A percentile compares a stretch with the other conserved stretches of the same genome.
These are phyloP conservation scores for Rotaria magnacalcarata DNA, from an alignment of 2,888 invertebrate genomes.

Conservation along the genomic window DNA sequence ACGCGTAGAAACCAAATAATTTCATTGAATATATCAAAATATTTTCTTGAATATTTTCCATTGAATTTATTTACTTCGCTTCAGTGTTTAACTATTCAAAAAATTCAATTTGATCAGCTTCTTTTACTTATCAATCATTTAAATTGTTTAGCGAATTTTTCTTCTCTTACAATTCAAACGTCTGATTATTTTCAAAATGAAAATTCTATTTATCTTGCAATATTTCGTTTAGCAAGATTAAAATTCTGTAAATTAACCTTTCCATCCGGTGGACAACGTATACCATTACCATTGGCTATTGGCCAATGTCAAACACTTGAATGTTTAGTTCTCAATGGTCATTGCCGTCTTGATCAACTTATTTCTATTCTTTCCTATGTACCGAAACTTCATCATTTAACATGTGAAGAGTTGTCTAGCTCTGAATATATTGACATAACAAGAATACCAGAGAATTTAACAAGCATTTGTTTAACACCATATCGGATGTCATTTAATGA, in stretches of 20 bases:
- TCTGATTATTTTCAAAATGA: background rate
- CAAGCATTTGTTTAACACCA: background rate
- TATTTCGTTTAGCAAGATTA: background rate
- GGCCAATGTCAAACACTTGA: background rate
- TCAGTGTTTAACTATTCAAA: background rate
- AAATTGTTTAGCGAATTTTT: background rate
- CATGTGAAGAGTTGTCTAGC: background rate
- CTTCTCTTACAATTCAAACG: background rate
- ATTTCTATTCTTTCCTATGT: background rate
- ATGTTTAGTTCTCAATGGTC: background rate
- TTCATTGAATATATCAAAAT: background rate
- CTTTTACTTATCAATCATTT: background rate
- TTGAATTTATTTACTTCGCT: background rate
- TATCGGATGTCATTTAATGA: background rate
- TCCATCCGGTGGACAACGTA: background rate
- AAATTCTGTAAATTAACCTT: background rate
- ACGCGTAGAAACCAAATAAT: background rate
- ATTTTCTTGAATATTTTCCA: background rate
- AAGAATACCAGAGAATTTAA: background rate
- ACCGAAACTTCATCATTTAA: background rate
- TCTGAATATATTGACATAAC: background rate
- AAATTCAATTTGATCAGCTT: background rate
- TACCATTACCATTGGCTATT: background rate
- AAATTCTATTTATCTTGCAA: background rate
- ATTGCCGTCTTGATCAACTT: background rate